phyloP scores from a whole-genome alignment of 2,113 vertebrate species.

The Rynchops niger region DNA sequence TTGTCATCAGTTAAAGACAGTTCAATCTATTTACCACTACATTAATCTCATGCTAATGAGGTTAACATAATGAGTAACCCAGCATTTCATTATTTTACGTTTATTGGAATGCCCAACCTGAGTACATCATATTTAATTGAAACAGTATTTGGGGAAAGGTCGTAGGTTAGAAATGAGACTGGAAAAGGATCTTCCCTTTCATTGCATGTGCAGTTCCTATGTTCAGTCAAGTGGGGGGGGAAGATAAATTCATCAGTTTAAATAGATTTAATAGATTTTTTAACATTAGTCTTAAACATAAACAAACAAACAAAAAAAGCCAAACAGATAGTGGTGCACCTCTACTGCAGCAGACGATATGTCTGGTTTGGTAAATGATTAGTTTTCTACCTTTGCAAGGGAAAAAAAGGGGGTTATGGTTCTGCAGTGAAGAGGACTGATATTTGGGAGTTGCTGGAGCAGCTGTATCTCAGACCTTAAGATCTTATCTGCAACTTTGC shows the following conservation, averaged over 20 bases:
- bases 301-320: fast-evolving
- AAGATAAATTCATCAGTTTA: background rate
- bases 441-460: background rate
- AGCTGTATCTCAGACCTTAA: background rate
- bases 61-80: conserved; percentile 51
- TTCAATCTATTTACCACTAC: conserved; percentile 50
- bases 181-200: background rate
- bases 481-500: background rate
- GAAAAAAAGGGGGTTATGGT: fast-evolving
- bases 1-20: conserved; percentile 45
- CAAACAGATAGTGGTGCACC: background rate
- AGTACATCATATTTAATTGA: conserved; percentile 53
- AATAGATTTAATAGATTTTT: too few species aligned
- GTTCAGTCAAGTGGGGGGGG: background rate
- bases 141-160: conserved; percentile 10
- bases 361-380: background rate
- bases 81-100: conserved; percentile 45
- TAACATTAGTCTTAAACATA: background rate
- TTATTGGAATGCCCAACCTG: conserved; percentile 44
- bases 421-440: background rate
- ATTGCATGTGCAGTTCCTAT: background rate
- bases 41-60: conserved; percentile 55
- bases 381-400: background rate
- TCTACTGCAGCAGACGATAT: background rate
- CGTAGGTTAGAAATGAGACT: background rate